phyloP scores from a whole-genome alignment of 2,797 vertebrate genomes.

The Synaphobranchus kaupii region DNA sequence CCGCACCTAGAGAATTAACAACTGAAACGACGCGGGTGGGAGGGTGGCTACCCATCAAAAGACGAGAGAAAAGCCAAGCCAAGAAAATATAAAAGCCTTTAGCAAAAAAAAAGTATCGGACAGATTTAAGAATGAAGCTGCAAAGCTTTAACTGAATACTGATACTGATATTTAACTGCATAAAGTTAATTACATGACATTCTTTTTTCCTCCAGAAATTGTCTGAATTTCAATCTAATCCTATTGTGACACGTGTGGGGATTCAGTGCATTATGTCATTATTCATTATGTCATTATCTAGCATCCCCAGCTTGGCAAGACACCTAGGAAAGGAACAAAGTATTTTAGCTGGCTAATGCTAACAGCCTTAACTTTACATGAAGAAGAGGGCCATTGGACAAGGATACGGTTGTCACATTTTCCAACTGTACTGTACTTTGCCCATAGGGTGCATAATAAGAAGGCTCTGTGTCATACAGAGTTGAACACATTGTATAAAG shows the following conservation, averaged over 20 bases:
- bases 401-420: neutral
- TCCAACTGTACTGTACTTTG: neutral
- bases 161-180: neutral
- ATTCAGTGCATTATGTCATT: no score
- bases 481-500: neutral
- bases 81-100: neutral
- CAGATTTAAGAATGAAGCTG: slow-evolving; percentile 7
- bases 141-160: neutral
- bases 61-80: neutral
- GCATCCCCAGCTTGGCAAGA: no score
- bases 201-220: neutral
- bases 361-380: neutral
- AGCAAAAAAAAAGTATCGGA: neutral
- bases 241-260: neutral
- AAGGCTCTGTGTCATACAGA: neutral
- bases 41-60: neutral
- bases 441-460: neutral
- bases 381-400: neutral
- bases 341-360: neutral
- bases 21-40: neutral
- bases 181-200: neutral
- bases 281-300: no score
- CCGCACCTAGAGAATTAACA: neutral
- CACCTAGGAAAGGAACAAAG: no score
- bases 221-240: slow-evolving; percentile 8